Evolutionary conservation across 1,140 invertebrate species (phyloP), one percentile per base, ranked within the genome.

Genomic region (Drosophila insularis): DNA sequence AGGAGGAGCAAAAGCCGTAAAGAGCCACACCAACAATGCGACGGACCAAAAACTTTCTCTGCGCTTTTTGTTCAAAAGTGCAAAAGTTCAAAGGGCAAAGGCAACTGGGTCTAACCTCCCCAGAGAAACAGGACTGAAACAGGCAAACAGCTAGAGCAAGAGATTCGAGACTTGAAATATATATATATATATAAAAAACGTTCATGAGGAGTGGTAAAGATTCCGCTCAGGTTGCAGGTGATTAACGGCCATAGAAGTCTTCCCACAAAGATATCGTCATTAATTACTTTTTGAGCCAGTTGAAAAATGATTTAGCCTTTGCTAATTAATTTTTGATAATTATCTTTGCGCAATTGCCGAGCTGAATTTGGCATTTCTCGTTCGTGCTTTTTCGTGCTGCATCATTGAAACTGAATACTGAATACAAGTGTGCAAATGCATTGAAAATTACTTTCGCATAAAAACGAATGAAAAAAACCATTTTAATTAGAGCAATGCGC

Each of bases 281-380:
- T 85, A 78, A 81, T 86, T 86, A 76, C 54, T 64, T 68, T 37
- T 76, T 32, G 65, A 65, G 39, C 46, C 53, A 75, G 50, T 68
- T 86, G 81, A 87, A 81, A 85, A 87, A 81, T 86, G 62, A 64
- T 68, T 71, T 39, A 39, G 56, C 64, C 53, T 37, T 46, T 59
- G 60, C 78, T 86, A 87, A 86, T 87, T 81, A 78, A 72, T 81
- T 86, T 80, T 78, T 76, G 43, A 78, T 85, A 80, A 77, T 63
- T 77, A 77, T 70, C 74, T 63, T 32, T 35, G 74, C 14, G 43
- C 55, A 64, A 64, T 56, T 56, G 59, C 32, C 40, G 27, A 61
- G 19, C 7, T 40, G 43, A 4, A 21, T 50, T 50, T 50, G 17
- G n/a, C 43, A 58, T 27, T 39, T 21, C 35, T 37, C 35, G 35